phyloP scores from a whole-genome alignment of 2,888 invertebrate genomes.

The Selenia dentaria region DNA sequence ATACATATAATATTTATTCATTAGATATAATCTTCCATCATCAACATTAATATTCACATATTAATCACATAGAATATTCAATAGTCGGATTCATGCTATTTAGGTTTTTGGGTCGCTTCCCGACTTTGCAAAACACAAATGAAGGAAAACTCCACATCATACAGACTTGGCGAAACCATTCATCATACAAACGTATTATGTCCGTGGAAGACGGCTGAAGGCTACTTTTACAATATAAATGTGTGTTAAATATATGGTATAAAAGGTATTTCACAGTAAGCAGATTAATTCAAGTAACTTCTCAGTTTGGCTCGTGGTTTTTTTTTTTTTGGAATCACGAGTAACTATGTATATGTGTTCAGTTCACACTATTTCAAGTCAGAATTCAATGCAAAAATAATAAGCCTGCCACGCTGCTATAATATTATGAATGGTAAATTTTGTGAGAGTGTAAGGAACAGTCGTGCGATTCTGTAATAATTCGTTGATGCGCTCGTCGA shows the following conservation, averaged over 20 bases:
- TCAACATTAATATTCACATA: conserved; percentile 21
- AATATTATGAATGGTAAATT: too few species aligned
- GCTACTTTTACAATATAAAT: conserved; percentile 18
- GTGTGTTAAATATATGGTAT: background rate
- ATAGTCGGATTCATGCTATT: conserved; percentile 36
- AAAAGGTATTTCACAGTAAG: too few species aligned
- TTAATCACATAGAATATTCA: conserved; percentile 27
- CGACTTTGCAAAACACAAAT: conserved; percentile 46
- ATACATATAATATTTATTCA: conserved; percentile 14
- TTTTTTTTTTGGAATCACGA: too few species aligned
- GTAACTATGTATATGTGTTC: too few species aligned
- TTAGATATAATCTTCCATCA: conserved; percentile 16
- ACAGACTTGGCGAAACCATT: conserved; percentile 54
- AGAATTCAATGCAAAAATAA: too few species aligned
- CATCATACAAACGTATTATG: conserved; percentile 47
- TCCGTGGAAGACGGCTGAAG: conserved; percentile 7
- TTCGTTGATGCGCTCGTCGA: too few species aligned
- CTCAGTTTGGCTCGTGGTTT: too few species aligned
- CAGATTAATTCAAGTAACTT: too few species aligned
- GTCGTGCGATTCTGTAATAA: too few species aligned
- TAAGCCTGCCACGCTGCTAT: too few species aligned
- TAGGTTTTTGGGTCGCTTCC: conserved; percentile 39
- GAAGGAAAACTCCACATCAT: conserved; percentile 55
- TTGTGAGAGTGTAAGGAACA: too few species aligned
- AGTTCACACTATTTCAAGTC: too few species aligned